Base-by-base conservation (phyloP, 2,888 invertebrate species). In the Congeria kusceri region DNA sequence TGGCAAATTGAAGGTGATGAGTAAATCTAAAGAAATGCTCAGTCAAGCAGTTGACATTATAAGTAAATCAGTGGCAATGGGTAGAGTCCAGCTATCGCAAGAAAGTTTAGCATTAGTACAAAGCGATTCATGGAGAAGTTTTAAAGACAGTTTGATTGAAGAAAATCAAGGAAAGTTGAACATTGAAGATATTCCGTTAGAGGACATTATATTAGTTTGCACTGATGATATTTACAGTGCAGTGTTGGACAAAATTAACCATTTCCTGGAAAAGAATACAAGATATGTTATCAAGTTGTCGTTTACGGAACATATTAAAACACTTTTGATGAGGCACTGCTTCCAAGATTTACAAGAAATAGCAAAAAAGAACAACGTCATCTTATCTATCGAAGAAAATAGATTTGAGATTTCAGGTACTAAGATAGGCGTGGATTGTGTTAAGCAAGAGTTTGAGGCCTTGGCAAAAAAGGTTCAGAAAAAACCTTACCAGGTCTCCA, bases 181-280 rank as follows among this genome's bases (percentile, higher is more conserved):
- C 3, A n/a, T 62, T 0, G 53, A 61, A 0, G 58, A 63, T 28
- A 5, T n/a, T n/a, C n/a, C 20, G 1, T 39, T 39, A 39, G 39
- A 39, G 13, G 39, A 39, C 1, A 15, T 39, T 39, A 9, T 15
- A 28, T 32, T 81, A 0, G 71, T 68, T 69, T 15, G 49, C 9
- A 83, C 77, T 29, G 73, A 70, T 71, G 75, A 79, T 23, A 75
- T 79, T 18, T 5, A 67, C n/a, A 53, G 57, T 39, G 62, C 23
- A 3, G 49, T 70, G 15, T 20, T 69, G 49, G 81, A 74, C 15
- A 62, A 66, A 5, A 13, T 84, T 3, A 58, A 66, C 25, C 61
- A 57, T 7, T 86, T 83, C 49, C 44, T 86, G 11, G 58, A 64
- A 23, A 47, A 59, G 3, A 83, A 86, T 69, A 77, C 79, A 46